Evolutionary conservation across 2,797 vertebrate genomes (phyloP).

Genomic region (Amblyraja radiata): DNA sequence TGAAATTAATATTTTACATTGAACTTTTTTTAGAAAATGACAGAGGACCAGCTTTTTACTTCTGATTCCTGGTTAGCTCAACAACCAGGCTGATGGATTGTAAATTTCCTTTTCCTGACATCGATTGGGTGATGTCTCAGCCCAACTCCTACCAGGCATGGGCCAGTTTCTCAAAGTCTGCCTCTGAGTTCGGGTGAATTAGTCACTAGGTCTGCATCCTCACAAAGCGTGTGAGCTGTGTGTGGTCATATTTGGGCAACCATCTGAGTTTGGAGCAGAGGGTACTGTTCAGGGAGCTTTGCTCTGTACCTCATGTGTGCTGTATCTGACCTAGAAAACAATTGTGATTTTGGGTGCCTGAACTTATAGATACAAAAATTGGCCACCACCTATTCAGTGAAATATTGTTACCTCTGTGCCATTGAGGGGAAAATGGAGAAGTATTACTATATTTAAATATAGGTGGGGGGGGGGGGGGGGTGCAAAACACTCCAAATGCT

Average conservation of each 20-base stretch:
- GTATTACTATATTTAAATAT: background rate
- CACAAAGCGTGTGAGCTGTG: background rate
- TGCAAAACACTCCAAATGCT: background rate
- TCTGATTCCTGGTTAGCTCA: background rate
- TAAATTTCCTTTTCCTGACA: background rate
- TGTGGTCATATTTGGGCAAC: background rate
- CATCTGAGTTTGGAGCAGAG: background rate
- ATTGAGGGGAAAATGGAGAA: background rate
- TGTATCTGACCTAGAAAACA: background rate
- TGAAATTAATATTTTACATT: conserved; percentile 24
- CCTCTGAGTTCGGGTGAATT: conserved; percentile 8
- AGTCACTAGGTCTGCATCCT: background rate
- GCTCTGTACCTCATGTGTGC: background rate
- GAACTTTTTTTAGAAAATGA: background rate
- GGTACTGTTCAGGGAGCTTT: background rate
- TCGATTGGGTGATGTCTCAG: background rate
- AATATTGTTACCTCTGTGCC: conserved; percentile 10
- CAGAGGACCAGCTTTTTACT: background rate
- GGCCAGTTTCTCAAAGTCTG: background rate
- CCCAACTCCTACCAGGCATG: background rate
- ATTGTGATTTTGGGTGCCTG: background rate
- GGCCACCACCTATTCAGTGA: background rate
- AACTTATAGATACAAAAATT: background rate
- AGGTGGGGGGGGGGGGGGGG: too few relatives aligned
- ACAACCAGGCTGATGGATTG: background rate